Conservation (phyloP, 35 echinoderm and acorn worm species). For the Lytechinus variegatus region DNA sequence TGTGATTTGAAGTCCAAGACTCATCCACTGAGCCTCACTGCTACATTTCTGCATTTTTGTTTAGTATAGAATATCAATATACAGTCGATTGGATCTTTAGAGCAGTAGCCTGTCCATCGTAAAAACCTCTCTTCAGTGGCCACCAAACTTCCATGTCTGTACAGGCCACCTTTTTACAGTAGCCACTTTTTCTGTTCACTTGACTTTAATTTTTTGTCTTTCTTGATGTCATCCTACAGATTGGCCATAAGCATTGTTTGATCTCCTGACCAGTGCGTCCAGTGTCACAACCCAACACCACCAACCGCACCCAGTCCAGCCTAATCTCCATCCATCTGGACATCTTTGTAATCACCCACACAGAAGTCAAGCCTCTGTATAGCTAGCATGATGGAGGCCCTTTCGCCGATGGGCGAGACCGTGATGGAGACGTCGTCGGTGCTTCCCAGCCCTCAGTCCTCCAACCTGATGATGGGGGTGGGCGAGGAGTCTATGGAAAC, state of each 20-base stretch:
- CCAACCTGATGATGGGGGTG: slow-evolving; percentile 21
- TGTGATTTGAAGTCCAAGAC: too few relatives aligned
- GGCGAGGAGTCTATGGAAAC: slow-evolving; percentile 46
- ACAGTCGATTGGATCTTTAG: too few relatives aligned
- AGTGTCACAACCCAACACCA: neutral
- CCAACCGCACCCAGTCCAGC: neutral
- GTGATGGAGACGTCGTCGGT: slow-evolving; percentile 38
- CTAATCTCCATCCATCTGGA: neutral
- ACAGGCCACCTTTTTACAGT: neutral
- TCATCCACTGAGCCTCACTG: too few relatives aligned
- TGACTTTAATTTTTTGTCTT: neutral
- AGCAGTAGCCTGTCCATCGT: too few relatives aligned
- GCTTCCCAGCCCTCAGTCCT: slow-evolving; percentile 30
- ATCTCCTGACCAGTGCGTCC: too few relatives aligned
- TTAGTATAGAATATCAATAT: too few relatives aligned
- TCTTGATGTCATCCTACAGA: neutral
- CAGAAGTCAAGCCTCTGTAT: neutral
- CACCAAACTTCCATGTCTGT: neutral
- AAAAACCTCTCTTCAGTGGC: neutral
- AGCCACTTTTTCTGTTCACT: neutral
- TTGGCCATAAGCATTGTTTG: neutral
- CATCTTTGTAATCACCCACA: neutral
- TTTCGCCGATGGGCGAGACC: slow-evolving; percentile 44
- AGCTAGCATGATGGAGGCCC: slow-evolving; percentile 24
- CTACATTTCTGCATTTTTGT: too few relatives aligned